Conservation (phyloP, 2,888 invertebrate genomes). For the Scaptodrosophila latifasciaeformis region DNA sequence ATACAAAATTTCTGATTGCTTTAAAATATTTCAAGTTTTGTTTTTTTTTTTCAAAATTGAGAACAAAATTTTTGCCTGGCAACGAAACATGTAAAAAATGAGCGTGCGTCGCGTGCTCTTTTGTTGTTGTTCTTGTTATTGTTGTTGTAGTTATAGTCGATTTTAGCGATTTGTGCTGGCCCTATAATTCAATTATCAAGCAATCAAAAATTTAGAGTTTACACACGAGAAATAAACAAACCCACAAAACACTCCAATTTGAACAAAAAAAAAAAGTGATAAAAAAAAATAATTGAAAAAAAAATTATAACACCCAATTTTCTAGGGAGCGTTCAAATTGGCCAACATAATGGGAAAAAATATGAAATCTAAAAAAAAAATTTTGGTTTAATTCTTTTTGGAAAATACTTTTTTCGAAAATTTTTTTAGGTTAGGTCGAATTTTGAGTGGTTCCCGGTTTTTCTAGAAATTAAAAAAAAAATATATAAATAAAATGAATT, state of each 20-base stretch:
- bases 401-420: neutral
- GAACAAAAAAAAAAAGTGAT: no score
- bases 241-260: neutral
- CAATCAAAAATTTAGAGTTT: slow-evolving; percentile 37
- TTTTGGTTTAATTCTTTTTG: neutral
- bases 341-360: neutral
- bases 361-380: neutral
- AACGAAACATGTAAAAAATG: neutral
- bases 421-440: neutral
- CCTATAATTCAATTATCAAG: slow-evolving; percentile 58
- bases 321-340: no score
- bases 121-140: slow-evolving; percentile 8
- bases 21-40: no score
- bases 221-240: neutral
- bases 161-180: slow-evolving; percentile 47
- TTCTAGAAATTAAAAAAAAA: no score
- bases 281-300: no score
- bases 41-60: no score
- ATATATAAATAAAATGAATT: no score
- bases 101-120: slow-evolving; percentile 40
- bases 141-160: slow-evolving; percentile 29
- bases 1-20: no score
- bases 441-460: no score
- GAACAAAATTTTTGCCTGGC: no score
- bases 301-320: no score